Evolutionary conservation across 2,888 invertebrate species (phyloP).

Genomic region (Sinotaia quadrata): DNA sequence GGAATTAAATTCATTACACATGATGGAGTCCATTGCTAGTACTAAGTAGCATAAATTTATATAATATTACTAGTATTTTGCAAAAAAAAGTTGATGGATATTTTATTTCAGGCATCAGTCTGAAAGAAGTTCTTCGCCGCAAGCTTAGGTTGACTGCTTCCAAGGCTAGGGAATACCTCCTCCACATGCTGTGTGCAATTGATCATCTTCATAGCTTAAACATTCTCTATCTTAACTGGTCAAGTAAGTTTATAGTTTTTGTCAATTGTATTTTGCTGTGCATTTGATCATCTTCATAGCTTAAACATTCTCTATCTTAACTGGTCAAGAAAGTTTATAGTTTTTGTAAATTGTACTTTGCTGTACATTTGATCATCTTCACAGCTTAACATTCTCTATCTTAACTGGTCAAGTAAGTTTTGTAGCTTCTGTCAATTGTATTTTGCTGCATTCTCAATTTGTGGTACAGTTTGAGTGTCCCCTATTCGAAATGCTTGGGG

Average conservation of each 20-base stretch:
- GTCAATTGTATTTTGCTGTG: not conserved
- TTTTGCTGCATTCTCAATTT: no score
- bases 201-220: not conserved
- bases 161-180: not conserved
- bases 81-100: no score
- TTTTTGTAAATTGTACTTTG: not conserved
- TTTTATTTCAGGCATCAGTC: conserved; percentile 6
- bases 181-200: conserved; percentile 11
- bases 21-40: no score
- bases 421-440: not conserved
- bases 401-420: conserved; percentile 21
- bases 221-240: conserved; percentile 21
- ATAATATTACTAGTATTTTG: no score
- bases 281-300: not conserved
- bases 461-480: no score
- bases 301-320: conserved; percentile 14
- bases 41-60: no score
- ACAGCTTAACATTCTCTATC: conserved; percentile 9
- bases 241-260: conserved; percentile 1
- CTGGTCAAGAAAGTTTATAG: conserved; percentile 14
- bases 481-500: no score
- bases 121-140: conserved; percentile 3
- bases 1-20: no score
- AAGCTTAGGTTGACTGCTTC: not conserved
- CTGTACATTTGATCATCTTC: not conserved